Base-by-base conservation (phyloP, 2,113 vertebrate genomes). In the Chamaea fasciata region DNA sequence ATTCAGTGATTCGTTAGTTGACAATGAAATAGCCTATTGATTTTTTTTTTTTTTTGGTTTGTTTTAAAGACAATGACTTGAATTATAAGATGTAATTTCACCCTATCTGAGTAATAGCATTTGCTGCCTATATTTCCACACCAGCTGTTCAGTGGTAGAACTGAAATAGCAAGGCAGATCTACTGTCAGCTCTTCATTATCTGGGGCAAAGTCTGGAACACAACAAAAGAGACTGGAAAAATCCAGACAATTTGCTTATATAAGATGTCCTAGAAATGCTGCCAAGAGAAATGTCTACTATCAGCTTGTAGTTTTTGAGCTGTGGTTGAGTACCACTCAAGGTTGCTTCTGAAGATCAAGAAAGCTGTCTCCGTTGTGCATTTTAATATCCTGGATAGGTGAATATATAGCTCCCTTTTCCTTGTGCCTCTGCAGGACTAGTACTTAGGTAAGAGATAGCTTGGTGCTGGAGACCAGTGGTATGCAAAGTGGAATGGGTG, bases 121-220 rank as follows among this genome's bases (percentile, higher is more conserved):
- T 50, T 65, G 56, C 19, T 0, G 3, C 60, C 49, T 93, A 13
- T 79, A 19, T 87, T 93, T 96, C 67, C 69, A 57, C 46, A 37
- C 23, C 30, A 78, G 50, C 44, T 90, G 49, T 57, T 96, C 31
- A 53, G 70, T 46, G 63, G 46, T 37, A 57, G 85, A 50, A 78
- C 60, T 65, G 77, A 91, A 95, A 91, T 42, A 87, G 47, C 64
- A 78, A 87, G 60, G 44, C 84, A 88, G n/a, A 46, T 93, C 37
- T 65, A 30, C 56, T 0, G 1, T 82, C 74, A 89, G 39, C 57
- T 95, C 67, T 75, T 96, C 37, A 39, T 94, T 95, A 83, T 90
- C 78, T 76, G 41, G 62, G 49, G 69, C 41, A 60, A 84, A 82
- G 33, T 79, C 78, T 90, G 92, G 26, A 93, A 85, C 46, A 53